Percentiles rank a stretch among this genome's conserved stretches.
These are phyloP conservation scores for Gavia stellata DNA, from an alignment of 2,113 vertebrate species.

Conservation along the genomic window DNA sequence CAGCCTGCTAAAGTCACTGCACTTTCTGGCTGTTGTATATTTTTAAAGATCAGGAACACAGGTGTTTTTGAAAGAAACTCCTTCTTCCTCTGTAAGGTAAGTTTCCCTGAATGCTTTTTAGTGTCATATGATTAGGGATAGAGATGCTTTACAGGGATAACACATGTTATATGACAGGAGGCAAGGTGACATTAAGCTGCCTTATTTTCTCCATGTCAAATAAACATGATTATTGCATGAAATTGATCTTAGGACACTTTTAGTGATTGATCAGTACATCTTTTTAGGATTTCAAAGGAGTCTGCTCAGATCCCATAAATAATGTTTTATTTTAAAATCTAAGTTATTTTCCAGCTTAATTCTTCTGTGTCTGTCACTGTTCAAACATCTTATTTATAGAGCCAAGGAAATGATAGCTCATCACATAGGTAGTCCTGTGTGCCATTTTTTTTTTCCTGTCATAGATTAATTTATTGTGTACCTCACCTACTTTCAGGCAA, in stretches of 20 bases:
- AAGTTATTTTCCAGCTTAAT: neutral
- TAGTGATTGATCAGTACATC: neutral
- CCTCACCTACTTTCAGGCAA: neutral
- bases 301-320: neutral
- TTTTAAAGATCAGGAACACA: neutral
- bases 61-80: neutral
- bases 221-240: neutral
- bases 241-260: neutral
- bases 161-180: neutral
- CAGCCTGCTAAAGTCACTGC: neutral
- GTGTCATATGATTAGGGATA: neutral
- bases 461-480: neutral
- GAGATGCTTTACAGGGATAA: neutral
- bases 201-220: neutral
- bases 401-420: neutral
- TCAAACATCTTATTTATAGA: neutral
- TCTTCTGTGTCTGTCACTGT: neutral
- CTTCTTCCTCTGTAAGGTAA: neutral
- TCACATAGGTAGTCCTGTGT: neutral
- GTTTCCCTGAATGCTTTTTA: neutral
- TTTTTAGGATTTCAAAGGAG: neutral
- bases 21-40: neutral
- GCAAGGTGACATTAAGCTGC: neutral
- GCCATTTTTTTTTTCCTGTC: neutral
- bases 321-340: neutral